Conservation (phyloP, 2,888 invertebrate genomes). For the Meiosimyza decipiens region DNA sequence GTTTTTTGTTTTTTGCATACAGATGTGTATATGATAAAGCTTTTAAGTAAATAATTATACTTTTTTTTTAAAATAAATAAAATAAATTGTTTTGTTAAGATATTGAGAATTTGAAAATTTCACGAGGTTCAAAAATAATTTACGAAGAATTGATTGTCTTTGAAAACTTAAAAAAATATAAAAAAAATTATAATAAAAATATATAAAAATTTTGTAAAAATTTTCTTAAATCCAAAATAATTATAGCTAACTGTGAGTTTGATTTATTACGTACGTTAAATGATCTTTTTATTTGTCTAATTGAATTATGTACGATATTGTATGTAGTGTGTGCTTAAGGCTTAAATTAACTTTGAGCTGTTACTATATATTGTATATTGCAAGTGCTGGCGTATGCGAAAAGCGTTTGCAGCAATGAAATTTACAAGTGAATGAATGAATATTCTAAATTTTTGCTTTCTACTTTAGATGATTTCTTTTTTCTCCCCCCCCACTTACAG, state of each 20-base stretch:
- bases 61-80: too few relatives aligned
- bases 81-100: constrained; percentile 2
- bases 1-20: too few relatives aligned
- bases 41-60: too few relatives aligned
- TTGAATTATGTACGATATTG: too few relatives aligned
- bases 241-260: background rate
- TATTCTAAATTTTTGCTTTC: constrained; percentile 1
- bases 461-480: too few relatives aligned
- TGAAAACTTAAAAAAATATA: constrained; percentile 18
- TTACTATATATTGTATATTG: background rate
- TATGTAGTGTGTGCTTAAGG: background rate
- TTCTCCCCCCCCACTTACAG: background rate
- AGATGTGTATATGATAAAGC: too few relatives aligned
- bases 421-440: background rate
- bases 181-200: constrained; percentile 13
- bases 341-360: constrained; percentile 10
- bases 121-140: constrained; percentile 34
- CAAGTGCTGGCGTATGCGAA: background rate
- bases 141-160: too few relatives aligned
- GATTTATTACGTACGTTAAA: constrained; percentile 9
- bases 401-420: background rate
- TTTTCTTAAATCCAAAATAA: constrained; percentile 19
- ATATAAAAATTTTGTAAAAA: constrained; percentile 9
- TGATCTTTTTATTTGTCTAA: too few relatives aligned
- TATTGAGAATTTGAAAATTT: constrained; percentile 36